phyloP scores from a whole-genome alignment of 2,113 vertebrate species.

The Caracal caracal region DNA sequence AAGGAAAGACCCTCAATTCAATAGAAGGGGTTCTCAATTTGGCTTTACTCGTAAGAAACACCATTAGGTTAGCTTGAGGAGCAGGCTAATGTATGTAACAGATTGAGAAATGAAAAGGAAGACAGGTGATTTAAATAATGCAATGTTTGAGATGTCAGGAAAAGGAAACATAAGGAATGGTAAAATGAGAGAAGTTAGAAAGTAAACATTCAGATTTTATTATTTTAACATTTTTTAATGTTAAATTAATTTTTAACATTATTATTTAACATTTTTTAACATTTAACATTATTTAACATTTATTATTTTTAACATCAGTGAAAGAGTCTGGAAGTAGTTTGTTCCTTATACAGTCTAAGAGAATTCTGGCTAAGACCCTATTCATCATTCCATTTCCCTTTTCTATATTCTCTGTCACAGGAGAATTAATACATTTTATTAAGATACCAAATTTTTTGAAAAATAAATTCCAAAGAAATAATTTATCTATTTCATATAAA shows the following conservation, averaged over 20 bases:
- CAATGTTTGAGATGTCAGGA: not conserved
- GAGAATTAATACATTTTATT: slow-evolving; percentile 33
- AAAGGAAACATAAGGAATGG: not conserved
- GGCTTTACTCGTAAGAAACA: not conserved
- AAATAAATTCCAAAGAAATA: slow-evolving; percentile 29
- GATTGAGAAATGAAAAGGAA: not conserved
- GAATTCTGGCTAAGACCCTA: not conserved
- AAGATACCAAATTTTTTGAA: not conserved
- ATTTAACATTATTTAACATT: too few relatives aligned
- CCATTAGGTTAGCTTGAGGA: not conserved
- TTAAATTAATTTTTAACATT: too few relatives aligned
- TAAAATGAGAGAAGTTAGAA: not conserved
- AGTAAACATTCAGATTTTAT: not conserved
- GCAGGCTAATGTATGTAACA: not conserved
- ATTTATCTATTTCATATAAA: not conserved
- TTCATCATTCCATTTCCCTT: not conserved
- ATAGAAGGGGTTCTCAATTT: not conserved
- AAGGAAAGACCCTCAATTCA: not conserved
- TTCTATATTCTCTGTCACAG: not conserved
- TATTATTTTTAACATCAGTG: not conserved
- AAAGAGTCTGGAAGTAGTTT: not conserved
- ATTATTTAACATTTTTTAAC: too few relatives aligned
- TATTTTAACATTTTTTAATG: slow-evolving; percentile 25
- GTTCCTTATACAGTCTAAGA: not conserved
- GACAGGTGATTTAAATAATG: not conserved